Base-by-base conservation (phyloP, 2,888 invertebrate species). In the Unio pictorum region DNA sequence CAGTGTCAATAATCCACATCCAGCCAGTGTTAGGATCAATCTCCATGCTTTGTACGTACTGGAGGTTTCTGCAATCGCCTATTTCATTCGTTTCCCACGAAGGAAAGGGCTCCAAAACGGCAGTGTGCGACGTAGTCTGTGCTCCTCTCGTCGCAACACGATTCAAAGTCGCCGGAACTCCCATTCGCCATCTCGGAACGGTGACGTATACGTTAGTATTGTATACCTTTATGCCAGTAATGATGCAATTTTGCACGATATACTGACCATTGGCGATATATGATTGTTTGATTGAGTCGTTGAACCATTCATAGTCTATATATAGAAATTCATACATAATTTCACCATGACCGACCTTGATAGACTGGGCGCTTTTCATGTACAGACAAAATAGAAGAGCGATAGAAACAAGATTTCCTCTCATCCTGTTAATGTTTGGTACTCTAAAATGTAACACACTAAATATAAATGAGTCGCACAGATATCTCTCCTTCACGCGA, bases 1-100 rank as follows among this genome's bases (percentile, higher is more conserved):
- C 80, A 3, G 69, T 74, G 63, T 80, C 80, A n/a, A 80, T 76
- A 20, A 80, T 72, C 80, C 80, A 80, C 78, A 80, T 78, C 57
- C 68, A 73, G 6, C 78, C 78, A 3, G 73, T 76, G 34, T 72
- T 72, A 1, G 76, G 76, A 54, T 78, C 80, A 26, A 80, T 67
- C 45, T 73, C 78, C 74, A 80, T 80, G 58, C 76, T 76, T 34
- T 78, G 78, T 2, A 77, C 77, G 63, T 73, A 76, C 65, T 80
- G 80, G 30, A 80, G 61, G 11, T 64, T 69, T 8, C 55, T 26
- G 58, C 78, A 78, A 57, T 75, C 69, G 2, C 78, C 75, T 6
- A 71, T 65, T 54, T 23, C 60, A 55, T 78, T 73, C 72, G 72
- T 72, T 7, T 61, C 66, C 75, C 73, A 74, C 34, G 64, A 69